Percentiles rank a stretch among this genome's conserved stretches.
Evolutionary conservation across 2,888 invertebrate species (phyloP).

Genomic region (Lepidonotus clava): DNA sequence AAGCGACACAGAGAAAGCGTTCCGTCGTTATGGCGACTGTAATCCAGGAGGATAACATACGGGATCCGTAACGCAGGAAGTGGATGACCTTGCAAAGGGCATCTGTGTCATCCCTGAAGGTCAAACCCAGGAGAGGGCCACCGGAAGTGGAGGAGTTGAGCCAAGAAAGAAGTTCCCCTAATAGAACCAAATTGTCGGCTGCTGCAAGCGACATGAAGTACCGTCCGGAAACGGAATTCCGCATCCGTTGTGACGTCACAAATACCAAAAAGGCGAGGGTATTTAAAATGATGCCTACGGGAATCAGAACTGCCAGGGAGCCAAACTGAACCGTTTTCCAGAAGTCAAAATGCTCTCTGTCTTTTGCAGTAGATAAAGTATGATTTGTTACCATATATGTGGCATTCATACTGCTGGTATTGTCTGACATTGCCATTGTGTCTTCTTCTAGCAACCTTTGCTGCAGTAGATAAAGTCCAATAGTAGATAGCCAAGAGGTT

Average conservation of each 20-base stretch:
- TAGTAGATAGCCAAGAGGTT: no score
- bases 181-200: neutral
- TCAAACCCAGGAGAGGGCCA: neutral
- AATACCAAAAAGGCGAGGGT: neutral
- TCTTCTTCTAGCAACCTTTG: no score
- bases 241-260: neutral
- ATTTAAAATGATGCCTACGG: neutral
- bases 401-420: no score
- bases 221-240: neutral
- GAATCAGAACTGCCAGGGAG: no score
- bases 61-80: neutral
- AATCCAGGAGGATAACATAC: neutral
- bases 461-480: no score
- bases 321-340: no score
- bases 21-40: neutral
- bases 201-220: neutral
- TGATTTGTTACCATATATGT: no score
- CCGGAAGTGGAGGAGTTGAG: neutral
- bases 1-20: neutral
- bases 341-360: no score
- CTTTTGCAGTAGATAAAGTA: no score
- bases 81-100: neutral
- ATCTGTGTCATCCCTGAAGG: neutral
- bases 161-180: neutral
- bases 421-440: no score